A percentile compares a stretch with the other conserved stretches of the same genome.
These are phyloP conservation scores for Lampris megalopsis DNA, from an alignment of 2,113 vertebrate species.

Conservation along the genomic window DNA sequence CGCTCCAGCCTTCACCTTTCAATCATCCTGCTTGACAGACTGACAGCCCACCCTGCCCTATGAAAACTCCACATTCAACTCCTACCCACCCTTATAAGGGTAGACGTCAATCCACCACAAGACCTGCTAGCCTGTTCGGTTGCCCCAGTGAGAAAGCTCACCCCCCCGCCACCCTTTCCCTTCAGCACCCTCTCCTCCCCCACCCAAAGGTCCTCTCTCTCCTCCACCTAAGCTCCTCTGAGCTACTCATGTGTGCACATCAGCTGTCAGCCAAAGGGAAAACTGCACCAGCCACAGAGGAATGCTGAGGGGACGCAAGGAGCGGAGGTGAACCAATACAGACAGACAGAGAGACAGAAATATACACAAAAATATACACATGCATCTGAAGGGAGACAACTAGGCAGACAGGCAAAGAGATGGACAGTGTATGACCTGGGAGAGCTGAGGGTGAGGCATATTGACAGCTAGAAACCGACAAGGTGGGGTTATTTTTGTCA, in stretches of 20 bases:
- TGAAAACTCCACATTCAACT: slow-evolving; percentile 37
- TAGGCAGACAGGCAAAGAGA: slow-evolving; percentile 8
- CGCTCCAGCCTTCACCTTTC: slow-evolving; percentile 70
- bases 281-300: slow-evolving; percentile 55
- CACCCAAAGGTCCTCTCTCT: slow-evolving; percentile 58
- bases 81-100: slow-evolving; percentile 67
- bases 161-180: slow-evolving; percentile 48
- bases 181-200: slow-evolving; percentile 20
- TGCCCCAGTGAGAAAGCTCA: slow-evolving; percentile 61
- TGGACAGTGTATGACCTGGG: neutral
- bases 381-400: neutral
- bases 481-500: neutral
- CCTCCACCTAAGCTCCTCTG: slow-evolving; percentile 51
- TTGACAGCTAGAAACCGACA: neutral
- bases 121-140: slow-evolving; percentile 74
- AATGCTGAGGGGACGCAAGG: slow-evolving; percentile 49
- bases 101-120: slow-evolving; percentile 79
- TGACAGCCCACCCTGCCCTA: slow-evolving; percentile 81
- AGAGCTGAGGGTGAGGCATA: slow-evolving; percentile 1
- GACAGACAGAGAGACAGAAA: slow-evolving; percentile 30
- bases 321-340: slow-evolving; percentile 28
- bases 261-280: slow-evolving; percentile 84
- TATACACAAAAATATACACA: slow-evolving; percentile 9
- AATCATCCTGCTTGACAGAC: slow-evolving; percentile 77
- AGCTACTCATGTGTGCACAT: slow-evolving; percentile 81